A percentile compares a stretch with the other conserved stretches of the same genome.
These are phyloP conservation scores for Aradus depressus DNA, from an alignment of 2,888 invertebrate species.

Conservation along the genomic window DNA sequence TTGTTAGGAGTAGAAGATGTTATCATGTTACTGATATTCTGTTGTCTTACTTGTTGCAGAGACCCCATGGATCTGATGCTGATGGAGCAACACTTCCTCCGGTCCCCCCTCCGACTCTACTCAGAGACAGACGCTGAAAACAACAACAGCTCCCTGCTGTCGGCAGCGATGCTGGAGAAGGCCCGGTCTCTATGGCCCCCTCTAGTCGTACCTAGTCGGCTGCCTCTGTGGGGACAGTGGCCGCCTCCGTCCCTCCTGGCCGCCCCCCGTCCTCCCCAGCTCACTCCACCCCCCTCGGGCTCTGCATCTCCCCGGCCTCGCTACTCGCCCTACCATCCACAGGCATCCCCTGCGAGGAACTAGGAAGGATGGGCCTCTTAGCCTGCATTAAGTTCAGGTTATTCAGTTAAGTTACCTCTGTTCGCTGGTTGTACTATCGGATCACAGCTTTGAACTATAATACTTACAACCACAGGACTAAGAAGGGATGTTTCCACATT, in stretches of 20 bases:
- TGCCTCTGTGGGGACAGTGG: slow-evolving; percentile 27
- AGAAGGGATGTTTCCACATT: no score
- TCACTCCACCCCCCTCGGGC: slow-evolving; percentile 27
- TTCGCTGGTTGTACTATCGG: no score
- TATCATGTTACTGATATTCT: no score
- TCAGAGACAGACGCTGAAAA: slow-evolving; percentile 45
- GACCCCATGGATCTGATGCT: slow-evolving; percentile 71
- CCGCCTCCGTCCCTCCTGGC: slow-evolving; percentile 28
- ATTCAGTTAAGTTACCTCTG: no score
- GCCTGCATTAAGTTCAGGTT: no score
- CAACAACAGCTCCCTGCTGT: slow-evolving; percentile 38
- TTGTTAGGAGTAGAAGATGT: no score
- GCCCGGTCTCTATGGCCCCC: slow-evolving; percentile 35
- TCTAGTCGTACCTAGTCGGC: slow-evolving; percentile 26
- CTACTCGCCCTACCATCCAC: slow-evolving; percentile 39
- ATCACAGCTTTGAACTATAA: no score
- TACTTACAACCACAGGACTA: no score
- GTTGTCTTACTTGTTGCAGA: no score
- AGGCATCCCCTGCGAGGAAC: slow-evolving; percentile 30
- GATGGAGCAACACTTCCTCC: slow-evolving; percentile 64
- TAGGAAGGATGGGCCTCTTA: slow-evolving; percentile 1
- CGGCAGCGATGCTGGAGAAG: slow-evolving; percentile 41
- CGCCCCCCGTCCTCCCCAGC: slow-evolving; percentile 27
- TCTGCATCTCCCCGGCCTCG: slow-evolving; percentile 34
- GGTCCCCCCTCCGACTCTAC: slow-evolving; percentile 46